Evolutionary conservation across 2,888 invertebrate species (phyloP).

Genomic region (Zeuzera pyrina): DNA sequence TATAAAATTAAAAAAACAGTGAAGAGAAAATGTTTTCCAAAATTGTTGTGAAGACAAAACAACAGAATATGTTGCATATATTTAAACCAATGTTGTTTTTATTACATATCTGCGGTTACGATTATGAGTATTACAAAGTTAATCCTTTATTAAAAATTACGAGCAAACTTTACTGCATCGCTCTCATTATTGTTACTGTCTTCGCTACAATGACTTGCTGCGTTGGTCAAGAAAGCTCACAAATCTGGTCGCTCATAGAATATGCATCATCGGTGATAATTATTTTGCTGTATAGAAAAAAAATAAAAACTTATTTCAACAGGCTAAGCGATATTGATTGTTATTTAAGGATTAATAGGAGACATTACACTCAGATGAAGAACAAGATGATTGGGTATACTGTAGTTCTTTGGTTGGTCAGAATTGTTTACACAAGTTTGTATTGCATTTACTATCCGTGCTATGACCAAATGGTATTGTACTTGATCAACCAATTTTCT

Average conservation of each 20-base stretch:
- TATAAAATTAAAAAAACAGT: too few relatives aligned
- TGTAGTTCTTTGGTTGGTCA: slow-evolving; percentile 28
- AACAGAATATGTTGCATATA: slow-evolving; percentile 5
- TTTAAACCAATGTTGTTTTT: slow-evolving; percentile 30
- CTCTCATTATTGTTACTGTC: slow-evolving; percentile 23
- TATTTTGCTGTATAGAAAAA: slow-evolving; percentile 32
- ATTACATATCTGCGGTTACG: slow-evolving; percentile 42
- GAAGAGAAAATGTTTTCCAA: too few relatives aligned
- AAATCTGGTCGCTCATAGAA: slow-evolving; percentile 42
- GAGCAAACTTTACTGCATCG: slow-evolving; percentile 33
- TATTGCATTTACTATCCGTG: slow-evolving; percentile 33
- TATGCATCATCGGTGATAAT: slow-evolving; percentile 31
- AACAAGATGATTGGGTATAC: slow-evolving; percentile 26
- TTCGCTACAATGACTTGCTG: slow-evolving; percentile 36
- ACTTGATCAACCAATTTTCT: slow-evolving; percentile 33
- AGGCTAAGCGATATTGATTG: slow-evolving; percentile 32
- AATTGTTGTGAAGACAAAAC: too few relatives aligned
- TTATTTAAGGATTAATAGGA: slow-evolving; percentile 34
- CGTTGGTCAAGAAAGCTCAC: slow-evolving; percentile 22
- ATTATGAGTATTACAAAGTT: slow-evolving; percentile 40
- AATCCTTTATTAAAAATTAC: too few relatives aligned
- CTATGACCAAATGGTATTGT: slow-evolving; percentile 24
- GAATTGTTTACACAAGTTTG: slow-evolving; percentile 30
- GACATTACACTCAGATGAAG: slow-evolving; percentile 24
- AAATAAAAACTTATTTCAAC: slow-evolving; percentile 27